Base-by-base conservation (phyloP, 2,113 vertebrate genomes). In the Gila orcuttii region DNA sequence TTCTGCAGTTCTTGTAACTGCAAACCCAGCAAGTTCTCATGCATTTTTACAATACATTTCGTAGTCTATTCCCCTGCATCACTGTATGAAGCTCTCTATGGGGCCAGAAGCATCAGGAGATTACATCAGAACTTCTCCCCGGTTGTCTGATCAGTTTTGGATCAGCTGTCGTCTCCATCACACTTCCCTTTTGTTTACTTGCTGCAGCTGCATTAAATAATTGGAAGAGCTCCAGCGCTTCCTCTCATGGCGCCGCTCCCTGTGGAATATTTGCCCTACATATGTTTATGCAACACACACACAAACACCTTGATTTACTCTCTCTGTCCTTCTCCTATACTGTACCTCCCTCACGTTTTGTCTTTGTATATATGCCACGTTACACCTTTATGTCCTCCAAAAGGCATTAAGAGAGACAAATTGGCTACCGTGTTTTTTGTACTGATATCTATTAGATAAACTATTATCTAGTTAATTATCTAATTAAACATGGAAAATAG, bases 251-350 rank as follows among this genome's bases (percentile, higher is more conserved):
- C 89, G 64, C 42, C 3, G 13, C 21, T 92, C 93, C 92, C 92
- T 39, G 81, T 79, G 90, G 94, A 93, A 87, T 92, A 88, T 76
- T 82, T 93, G 93, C 87, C 94, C 94, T 94, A 93, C 88, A 93
- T 94, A 90, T 91, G 89, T 94, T 92, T 92, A 90, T 85, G 42
- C n/a, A 66, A 83, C 76, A 75, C 21, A 69, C 64, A 69, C 42
- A 82, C 42, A 68, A 28, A 71, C 68, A 83, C 45, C 47, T 57
- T 23, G 6, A 36, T 73, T 57, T 9, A 55, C 66, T 57, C 62
- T 25, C 50, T 11, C 28, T 71, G 66, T 71, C 81, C 62, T 68
- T 68, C 79, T 31, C 25, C 7, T 36, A 36, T 57, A n/a, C 52
- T 74, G 55, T 25, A 82, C 80, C 17, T 71, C 47, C 3, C 50